Evolutionary conservation across 2,797 vertebrate species (phyloP), one percentile per base, ranked within the genome.

Genomic region (Fundulus diaphanus): DNA sequence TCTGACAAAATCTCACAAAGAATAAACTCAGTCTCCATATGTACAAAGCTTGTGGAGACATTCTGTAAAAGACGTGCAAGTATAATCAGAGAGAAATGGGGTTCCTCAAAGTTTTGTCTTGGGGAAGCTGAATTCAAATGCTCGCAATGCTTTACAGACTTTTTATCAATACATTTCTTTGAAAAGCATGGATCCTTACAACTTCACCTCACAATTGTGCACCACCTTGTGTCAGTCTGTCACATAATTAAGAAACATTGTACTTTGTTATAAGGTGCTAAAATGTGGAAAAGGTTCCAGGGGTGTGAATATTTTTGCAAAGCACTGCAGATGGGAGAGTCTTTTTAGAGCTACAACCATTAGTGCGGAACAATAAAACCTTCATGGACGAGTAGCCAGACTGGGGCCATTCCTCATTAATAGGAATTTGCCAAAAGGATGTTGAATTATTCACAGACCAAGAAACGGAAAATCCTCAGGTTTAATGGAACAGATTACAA

Each of bases 341-440:
- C 16, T 52, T 70, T n/a, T 12, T n/a, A 52, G 20, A 76, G 7
- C 29, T 20, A 11, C 22, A 37, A 35, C 40, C 52, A n/a, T 71
- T 24, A 44, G 49, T 31, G 15, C 37, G 67, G 49, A 70, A 49
- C 61, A 57, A 40, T 61, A 24, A 48, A 63, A 42, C 5, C 44
- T 61, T 61, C 24, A 54, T 35, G 68, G 75, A 54, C n/a, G 20
- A 61, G 42, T 40, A 52, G 16, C 54, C 44, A 40, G n/a, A 61
- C 52, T 12, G 27, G 42, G 63, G 44, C 65, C 65, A 33, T 73
- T 69, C 52, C 54, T 78, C 54, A 78, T 78, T 72, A 68, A 46
- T 29, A 68, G n/a, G 33, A 73, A 49, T 68, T 68, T 59, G 52
- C 70, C 63, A 22, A 68, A 68, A 48, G 52, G 70, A 48, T 40